Base-by-base conservation (phyloP, 2,888 invertebrate genomes). In the Cremastinae sp. region DNA sequence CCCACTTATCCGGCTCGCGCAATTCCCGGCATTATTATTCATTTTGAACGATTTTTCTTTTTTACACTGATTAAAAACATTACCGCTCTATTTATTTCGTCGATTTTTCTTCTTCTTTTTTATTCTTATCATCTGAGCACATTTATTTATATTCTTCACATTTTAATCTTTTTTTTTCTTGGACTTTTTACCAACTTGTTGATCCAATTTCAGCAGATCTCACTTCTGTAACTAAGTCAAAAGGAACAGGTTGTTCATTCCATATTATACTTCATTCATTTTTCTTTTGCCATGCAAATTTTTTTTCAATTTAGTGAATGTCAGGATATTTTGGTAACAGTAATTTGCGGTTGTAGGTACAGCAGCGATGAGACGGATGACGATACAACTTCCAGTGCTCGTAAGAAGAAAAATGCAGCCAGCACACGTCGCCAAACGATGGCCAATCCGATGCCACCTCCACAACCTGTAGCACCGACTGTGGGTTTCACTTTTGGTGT, bases 281-380 rank as follows among this genome's bases (percentile, higher is more conserved):
- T n/a, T n/a, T n/a, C n/a, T n/a, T n/a, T n/a, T n/a, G n/a, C n/a
- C n/a, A n/a, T n/a, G 18, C 43, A 14, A 9, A 9, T 41, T 41
- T 41, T 12, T 0, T 41, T n/a, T n/a, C n/a, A n/a, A n/a, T n/a
- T n/a, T n/a, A n/a, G n/a, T n/a, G n/a, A n/a, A n/a, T n/a, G n/a
- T n/a, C n/a, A n/a, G n/a, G n/a, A n/a, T n/a, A n/a, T n/a, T n/a
- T n/a, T n/a, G n/a, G n/a, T n/a, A n/a, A n/a, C n/a, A n/a, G n/a
- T n/a, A n/a, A n/a, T n/a, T n/a, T n/a, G n/a, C n/a, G n/a, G 18
- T 74, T 74, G 55, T 49, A 89, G 89, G 77, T 89, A 88, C 74
- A 89, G 89, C 80, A 89, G 89, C 69, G 89, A 89, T 75, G 94
- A 94, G 83, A 87, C 88, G 0, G 89, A 89, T 39, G 91, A 91